These are phyloP conservation scores for Augochlora pura DNA, from an alignment of 1,140 invertebrate genomes.

Conservation along the genomic window DNA sequence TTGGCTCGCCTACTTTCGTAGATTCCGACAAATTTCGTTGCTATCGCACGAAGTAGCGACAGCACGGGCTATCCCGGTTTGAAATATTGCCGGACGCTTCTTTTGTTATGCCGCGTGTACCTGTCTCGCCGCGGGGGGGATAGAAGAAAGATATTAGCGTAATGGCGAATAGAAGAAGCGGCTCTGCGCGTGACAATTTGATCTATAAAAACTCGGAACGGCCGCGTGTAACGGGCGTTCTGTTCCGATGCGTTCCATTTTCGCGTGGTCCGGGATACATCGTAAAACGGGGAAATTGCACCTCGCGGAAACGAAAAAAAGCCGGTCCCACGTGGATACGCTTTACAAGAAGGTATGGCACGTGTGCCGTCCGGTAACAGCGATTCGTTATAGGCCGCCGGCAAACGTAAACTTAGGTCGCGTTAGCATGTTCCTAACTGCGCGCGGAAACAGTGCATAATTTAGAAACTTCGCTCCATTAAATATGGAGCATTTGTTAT, in stretches of 20 bases:
- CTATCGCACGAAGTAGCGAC: no score
- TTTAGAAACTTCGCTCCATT: background rate
- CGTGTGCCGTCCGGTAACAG: background rate
- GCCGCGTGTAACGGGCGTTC: constrained; percentile 2
- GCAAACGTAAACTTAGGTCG: constrained; percentile 5
- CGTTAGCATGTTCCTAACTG: background rate
- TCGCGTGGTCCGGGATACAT: constrained; percentile 13
- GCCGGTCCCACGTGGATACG: constrained; percentile 14
- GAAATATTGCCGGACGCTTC: no score
- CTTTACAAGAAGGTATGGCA: constrained; percentile 2
- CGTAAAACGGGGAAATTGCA: constrained; percentile 33
- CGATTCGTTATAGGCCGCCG: background rate
- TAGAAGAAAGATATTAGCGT: background rate
- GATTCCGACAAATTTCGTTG: no score
- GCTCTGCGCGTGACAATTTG: background rate
- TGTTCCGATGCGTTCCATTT: constrained; percentile 12
- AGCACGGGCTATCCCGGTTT: no score
- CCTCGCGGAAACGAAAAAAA: constrained; percentile 13
- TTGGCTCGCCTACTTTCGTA: no score
- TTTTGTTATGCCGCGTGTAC: no score
- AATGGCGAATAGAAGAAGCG: background rate
- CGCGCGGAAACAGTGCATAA: background rate
- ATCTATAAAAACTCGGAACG: background rate
- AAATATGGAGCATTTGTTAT: background rate
- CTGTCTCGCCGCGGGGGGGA: no score